phyloP scores from a whole-genome alignment of 2,797 vertebrate species.

The Cryptoprocta ferox region DNA sequence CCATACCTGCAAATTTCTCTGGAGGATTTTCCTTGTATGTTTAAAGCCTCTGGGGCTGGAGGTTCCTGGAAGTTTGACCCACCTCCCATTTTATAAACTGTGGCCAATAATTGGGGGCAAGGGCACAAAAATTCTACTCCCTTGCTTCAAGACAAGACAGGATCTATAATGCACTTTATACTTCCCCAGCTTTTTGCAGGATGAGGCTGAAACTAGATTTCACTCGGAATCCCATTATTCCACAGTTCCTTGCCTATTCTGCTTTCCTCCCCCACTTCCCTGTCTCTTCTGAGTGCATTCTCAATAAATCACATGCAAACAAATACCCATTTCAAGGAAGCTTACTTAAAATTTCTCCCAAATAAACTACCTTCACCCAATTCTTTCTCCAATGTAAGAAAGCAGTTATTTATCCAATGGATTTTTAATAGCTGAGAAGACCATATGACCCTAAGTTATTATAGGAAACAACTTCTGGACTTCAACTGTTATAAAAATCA shows the following conservation, averaged over 20 bases:
- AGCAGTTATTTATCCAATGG: not conserved
- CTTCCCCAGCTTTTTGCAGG: not conserved
- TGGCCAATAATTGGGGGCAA: not conserved
- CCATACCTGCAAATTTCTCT: not conserved
- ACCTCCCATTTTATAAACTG: not conserved
- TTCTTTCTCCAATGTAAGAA: not conserved
- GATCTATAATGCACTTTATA: not conserved
- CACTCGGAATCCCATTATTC: not conserved
- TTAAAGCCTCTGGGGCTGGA: not conserved
- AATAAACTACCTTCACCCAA: not conserved
- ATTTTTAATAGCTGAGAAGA: not conserved
- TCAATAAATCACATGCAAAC: not conserved
- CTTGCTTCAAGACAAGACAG: not conserved
- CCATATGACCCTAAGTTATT: not conserved
- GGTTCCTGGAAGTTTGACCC: not conserved
- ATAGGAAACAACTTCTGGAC: not conserved
- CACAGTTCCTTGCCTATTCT: not conserved
- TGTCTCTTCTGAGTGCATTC: not conserved
- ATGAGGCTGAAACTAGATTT: not conserved
- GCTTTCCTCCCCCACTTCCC: not conserved
- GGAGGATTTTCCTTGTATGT: not conserved
- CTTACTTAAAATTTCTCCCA: not conserved
- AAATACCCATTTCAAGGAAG: not conserved
- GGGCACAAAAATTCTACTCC: not conserved
- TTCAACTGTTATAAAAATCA: not conserved